Evolutionary conservation across 2,113 vertebrate genomes (phyloP).

Genomic region (Apaloderma vittatum): DNA sequence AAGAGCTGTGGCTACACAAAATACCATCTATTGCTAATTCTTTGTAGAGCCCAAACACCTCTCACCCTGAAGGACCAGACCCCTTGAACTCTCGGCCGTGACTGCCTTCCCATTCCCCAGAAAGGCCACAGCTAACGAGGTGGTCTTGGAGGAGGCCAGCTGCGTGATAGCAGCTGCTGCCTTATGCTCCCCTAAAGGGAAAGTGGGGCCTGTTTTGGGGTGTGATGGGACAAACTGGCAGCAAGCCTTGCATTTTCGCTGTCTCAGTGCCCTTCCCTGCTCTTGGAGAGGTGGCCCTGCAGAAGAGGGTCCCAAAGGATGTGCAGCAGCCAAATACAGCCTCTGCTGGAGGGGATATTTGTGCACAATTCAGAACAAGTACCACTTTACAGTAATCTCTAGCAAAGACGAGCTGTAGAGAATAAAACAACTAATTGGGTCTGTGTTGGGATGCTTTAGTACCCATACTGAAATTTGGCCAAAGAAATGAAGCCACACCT

Average conservation of each 20-base stretch:
- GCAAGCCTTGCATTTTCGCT: background rate
- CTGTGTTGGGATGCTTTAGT: background rate
- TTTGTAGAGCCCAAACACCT: background rate
- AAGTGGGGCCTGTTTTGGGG: slow-evolving; percentile 1
- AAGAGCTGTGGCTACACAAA: background rate
- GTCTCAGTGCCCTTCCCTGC: background rate
- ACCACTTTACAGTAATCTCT: background rate
- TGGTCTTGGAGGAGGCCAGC: background rate
- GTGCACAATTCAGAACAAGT: background rate
- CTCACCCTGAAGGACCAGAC: slow-evolving; percentile 32
- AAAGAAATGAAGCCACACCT: slow-evolving; percentile 40
- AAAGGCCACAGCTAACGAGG: slow-evolving; percentile 35
- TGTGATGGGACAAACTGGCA: background rate
- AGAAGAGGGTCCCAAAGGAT: background rate
- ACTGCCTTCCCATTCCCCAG: background rate
- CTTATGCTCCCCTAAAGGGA: slow-evolving; percentile 33
- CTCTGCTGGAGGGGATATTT: background rate
- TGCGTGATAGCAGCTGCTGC: slow-evolving; percentile 59
- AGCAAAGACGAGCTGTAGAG: background rate
- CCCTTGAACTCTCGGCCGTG: background rate
- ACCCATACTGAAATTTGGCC: background rate
- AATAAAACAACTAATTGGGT: slow-evolving; percentile 8
- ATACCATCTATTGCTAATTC: slow-evolving; percentile 1
- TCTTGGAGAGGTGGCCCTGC: background rate
- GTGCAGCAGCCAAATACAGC: background rate